phyloP scores from a whole-genome alignment of 2,113 vertebrate species.

The Chaetura pelagica region DNA sequence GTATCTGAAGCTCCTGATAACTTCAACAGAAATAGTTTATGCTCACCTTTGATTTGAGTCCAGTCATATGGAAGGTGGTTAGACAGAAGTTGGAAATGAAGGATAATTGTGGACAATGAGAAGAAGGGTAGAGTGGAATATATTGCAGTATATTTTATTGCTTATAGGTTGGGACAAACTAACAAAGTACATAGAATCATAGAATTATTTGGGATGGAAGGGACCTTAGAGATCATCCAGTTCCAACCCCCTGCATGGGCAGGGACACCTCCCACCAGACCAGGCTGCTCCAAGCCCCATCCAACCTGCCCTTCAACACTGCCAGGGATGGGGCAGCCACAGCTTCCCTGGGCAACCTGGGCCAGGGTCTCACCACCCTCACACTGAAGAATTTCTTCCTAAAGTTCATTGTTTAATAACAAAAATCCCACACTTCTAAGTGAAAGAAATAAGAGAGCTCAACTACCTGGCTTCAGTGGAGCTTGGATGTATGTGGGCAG shows the following conservation, averaged over 20 bases:
- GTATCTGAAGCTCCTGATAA: not conserved
- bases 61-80: not conserved
- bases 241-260: too few relatives aligned
- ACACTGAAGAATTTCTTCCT: too few relatives aligned
- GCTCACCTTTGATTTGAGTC: not conserved
- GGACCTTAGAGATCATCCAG: too few relatives aligned
- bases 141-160: not conserved
- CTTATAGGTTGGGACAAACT: not conserved
- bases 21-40: not conserved
- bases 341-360: too few relatives aligned
- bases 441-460: not conserved
- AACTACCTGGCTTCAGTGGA: not conserved
- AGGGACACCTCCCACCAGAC: too few relatives aligned
- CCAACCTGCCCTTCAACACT: too few relatives aligned
- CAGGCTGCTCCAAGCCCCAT: too few relatives aligned
- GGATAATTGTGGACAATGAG: not conserved
- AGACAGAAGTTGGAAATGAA: not conserved
- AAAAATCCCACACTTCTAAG: fast-evolving
- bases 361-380: too few relatives aligned
- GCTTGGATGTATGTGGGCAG: not conserved
- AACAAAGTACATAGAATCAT: not conserved
- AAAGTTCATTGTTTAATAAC: not conserved
- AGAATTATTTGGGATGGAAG: too few relatives aligned
- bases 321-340: too few relatives aligned
- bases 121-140: not conserved